These are phyloP conservation scores for Centrocercus urophasianus DNA, from an alignment of 2,113 vertebrate genomes.

Conservation along the genomic window DNA sequence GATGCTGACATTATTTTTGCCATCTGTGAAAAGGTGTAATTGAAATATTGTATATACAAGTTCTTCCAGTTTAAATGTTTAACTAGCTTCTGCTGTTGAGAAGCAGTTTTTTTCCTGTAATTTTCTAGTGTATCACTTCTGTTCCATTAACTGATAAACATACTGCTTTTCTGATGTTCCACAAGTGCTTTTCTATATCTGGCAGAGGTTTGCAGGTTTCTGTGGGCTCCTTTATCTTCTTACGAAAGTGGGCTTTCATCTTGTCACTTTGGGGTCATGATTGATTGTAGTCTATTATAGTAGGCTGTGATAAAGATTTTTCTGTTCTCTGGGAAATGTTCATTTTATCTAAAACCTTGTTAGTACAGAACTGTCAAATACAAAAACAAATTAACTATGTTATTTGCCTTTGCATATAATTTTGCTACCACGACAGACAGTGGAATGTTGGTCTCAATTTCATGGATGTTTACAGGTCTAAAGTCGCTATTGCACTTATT, in stretches of 20 bases:
- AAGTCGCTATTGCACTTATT: not conserved
- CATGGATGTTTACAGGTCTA: not conserved
- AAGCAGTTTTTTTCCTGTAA: not conserved
- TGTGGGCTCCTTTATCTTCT: not conserved
- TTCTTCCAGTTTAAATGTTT: not conserved
- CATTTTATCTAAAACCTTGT: not conserved
- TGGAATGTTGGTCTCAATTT: not conserved
- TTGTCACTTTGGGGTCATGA: rapidly evolving
- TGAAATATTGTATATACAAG: not conserved
- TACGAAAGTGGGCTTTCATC: not conserved
- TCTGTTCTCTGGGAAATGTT: not conserved
- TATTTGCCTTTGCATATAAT: not conserved
- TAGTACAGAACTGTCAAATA: not conserved
- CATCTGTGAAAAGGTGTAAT: not conserved
- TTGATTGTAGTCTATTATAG: not conserved
- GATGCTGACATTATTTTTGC: not conserved
- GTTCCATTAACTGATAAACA: not conserved
- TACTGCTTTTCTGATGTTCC: not conserved
- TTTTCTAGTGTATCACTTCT: not conserved
- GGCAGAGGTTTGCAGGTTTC: not conserved
- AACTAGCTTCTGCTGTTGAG: not conserved
- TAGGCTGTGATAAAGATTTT: not conserved
- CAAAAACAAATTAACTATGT: not conserved
- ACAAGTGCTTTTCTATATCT: not conserved
- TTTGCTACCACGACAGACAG: not conserved